Base-by-base conservation (phyloP, 1,140 invertebrate genomes). In the Leguminivora glycinivorella region DNA sequence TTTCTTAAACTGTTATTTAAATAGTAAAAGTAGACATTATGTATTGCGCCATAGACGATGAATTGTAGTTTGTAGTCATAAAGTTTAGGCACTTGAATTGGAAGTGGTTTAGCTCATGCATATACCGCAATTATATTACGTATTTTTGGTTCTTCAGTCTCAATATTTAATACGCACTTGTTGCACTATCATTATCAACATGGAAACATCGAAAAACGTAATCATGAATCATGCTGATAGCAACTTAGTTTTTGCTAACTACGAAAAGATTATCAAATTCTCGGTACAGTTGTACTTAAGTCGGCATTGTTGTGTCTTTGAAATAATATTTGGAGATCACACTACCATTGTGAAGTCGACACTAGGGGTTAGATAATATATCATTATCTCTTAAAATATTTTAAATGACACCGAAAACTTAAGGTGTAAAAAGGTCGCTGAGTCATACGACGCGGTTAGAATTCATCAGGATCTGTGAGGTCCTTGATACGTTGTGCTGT, bases 121-220 rank as follows among this genome's bases (percentile, higher is more conserved):
- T n/a, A n/a, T n/a, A n/a, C n/a, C n/a, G n/a, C n/a, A n/a, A n/a
- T n/a, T n/a, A n/a, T n/a, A n/a, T n/a, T n/a, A n/a, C n/a, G n/a
- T n/a, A n/a, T 67, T 56, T 10, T 72, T 72, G 66, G 63, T 72
- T 17, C 17, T 47, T n/a, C 4, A 14, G 10, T 38, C 34, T 38
- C 43, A 10, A n/a, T 17, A n/a, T n/a, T n/a, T n/a, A n/a, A 47
- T 19, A 17, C 17, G 43, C n/a, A 17, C 43, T 47, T 47, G n/a
- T 17, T 47, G 43, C n/a, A 6, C 43, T 17, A n/a, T n/a, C 2
- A 4, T 38, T 38, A 38, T 38, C 34, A 38, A 38, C 10, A 38
- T 38, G 10, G 34, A 38, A 38, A 12, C 34, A 38, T 38, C 34
- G 10, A 43, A n/a, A 17, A 43, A 43, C 40, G 2, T 17, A n/a